Base-by-base conservation (phyloP, 2,888 invertebrate species). In the Cryptophagus acutangulus region DNA sequence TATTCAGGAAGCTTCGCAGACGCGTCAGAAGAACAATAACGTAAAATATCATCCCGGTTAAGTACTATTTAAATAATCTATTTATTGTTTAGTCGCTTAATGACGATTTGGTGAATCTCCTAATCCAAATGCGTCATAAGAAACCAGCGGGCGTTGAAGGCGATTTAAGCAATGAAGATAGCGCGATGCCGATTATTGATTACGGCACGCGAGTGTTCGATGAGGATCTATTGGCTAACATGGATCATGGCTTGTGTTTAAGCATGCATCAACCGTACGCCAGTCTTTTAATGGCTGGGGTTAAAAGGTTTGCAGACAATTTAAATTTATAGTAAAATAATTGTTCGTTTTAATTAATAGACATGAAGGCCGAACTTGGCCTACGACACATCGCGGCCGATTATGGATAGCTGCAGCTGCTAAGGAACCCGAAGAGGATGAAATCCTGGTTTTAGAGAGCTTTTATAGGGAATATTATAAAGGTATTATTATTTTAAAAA, bases 191-290 rank as follows among this genome's bases (percentile, higher is more conserved):
- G 3, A 45, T 59, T 16, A 50, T 61, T 10, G 43, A 57, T 30
- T 63, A 61, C 38, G 53, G 55, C n/a, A 57, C 48, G 6, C 59
- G 55, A 46, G 55, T 66, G 18, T 60, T 65, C 25, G 67, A 69
- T 55, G 63, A 64, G 36, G 66, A 64, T n/a, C 54, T 66, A 16
- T 45, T 65, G 24, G 57, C 59, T 18, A 58, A 53, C 34, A 57
- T 61, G 4, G 70, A 70, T 52, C 75, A 83, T 52, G 93, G 94
- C 1, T 74, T 82, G 54, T 96, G 95, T 65, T 71, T 97, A 9
- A 92, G 91, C 55, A 84, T 97, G 85, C 93, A 93, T 70, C 96
- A 97, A 63, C 96, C 96, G 0, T 95, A 89, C 82, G 96, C 96
- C 0, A 90, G 92, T 1, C 73, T 96, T 18, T 75, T 97, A 1